Evolutionary conservation across 2,888 invertebrate species (phyloP).

Genomic region (Calameuta idolon): DNA sequence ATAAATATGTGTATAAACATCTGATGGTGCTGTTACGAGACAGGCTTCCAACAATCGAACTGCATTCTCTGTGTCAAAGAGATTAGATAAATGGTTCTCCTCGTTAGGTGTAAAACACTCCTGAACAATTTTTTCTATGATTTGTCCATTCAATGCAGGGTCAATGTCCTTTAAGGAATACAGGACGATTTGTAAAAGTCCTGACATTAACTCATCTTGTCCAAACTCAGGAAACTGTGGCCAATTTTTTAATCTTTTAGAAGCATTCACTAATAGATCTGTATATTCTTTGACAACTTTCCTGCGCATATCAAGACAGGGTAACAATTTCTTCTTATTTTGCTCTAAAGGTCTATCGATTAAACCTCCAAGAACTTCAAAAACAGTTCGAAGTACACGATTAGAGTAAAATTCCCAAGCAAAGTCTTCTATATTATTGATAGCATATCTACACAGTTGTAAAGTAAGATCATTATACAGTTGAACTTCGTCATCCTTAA

Average conservation of each 20-base stretch:
- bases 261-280: constrained; percentile 52
- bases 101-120: constrained; percentile 71
- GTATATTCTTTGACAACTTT: constrained; percentile 66
- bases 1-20: constrained; percentile 76
- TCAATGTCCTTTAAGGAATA: constrained; percentile 74
- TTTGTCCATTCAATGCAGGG: constrained; percentile 69
- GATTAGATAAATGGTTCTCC: constrained; percentile 69
- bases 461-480: constrained; percentile 75
- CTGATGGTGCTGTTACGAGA: constrained; percentile 73
- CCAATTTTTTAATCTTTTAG: constrained; percentile 74
- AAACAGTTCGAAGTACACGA: constrained; percentile 79
- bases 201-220: constrained; percentile 77
- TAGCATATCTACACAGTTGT: constrained; percentile 79
- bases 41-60: constrained; percentile 77
- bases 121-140: constrained; percentile 74
- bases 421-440: constrained; percentile 89
- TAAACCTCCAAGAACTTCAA: constrained; percentile 79
- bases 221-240: constrained; percentile 83
- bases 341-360: constrained; percentile 55
- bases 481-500: constrained; percentile 51
- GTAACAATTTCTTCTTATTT: constrained; percentile 28
- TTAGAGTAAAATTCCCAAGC: constrained; percentile 83
- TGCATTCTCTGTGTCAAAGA: constrained; percentile 75
- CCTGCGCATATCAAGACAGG: constrained; percentile 39
- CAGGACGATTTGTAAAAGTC: constrained; percentile 76